Evolutionary conservation across 2,888 invertebrate species (phyloP).

Genomic region (Unio pictorum): DNA sequence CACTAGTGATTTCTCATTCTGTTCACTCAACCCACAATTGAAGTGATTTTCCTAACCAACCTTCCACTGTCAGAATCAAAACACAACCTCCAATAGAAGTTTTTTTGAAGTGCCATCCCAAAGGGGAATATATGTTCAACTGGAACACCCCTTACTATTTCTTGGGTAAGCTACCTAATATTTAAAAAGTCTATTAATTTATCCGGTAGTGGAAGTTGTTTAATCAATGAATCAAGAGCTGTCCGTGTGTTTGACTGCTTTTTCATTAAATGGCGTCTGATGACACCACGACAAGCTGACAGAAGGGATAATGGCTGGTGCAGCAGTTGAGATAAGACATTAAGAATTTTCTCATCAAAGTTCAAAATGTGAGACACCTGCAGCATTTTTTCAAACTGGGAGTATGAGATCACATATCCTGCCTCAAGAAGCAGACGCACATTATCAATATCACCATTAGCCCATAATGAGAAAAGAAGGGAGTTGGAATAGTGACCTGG

Average conservation of each 20-base stretch:
- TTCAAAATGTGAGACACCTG: constrained; percentile 18
- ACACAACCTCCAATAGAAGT: no score
- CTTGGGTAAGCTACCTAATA: constrained; percentile 1
- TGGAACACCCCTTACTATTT: no score
- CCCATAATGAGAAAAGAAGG: constrained; percentile 33
- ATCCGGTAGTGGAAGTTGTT: constrained; percentile 18
- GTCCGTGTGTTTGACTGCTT: constrained; percentile 13
- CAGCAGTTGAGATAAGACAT: constrained; percentile 15
- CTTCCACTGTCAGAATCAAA: no score
- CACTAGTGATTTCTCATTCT: no score
- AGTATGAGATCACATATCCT: constrained; percentile 31
- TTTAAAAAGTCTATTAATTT: constrained; percentile 25
- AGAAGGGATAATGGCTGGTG: constrained; percentile 25
- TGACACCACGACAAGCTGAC: constrained; percentile 16
- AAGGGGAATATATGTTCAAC: no score
- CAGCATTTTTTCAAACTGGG: constrained; percentile 21
- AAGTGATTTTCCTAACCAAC: no score
- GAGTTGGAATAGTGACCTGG: constrained; percentile 39
- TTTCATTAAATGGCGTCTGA: constrained; percentile 25
- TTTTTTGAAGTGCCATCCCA: no score
- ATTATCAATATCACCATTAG: constrained; percentile 33
- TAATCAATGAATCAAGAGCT: constrained; percentile 20
- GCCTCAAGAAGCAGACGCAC: constrained; percentile 29
- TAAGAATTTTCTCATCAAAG: constrained; percentile 28
- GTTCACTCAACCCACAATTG: no score